Evolutionary conservation across 2,888 invertebrate genomes (phyloP).

Genomic region (Lasioglossum malachurum): DNA sequence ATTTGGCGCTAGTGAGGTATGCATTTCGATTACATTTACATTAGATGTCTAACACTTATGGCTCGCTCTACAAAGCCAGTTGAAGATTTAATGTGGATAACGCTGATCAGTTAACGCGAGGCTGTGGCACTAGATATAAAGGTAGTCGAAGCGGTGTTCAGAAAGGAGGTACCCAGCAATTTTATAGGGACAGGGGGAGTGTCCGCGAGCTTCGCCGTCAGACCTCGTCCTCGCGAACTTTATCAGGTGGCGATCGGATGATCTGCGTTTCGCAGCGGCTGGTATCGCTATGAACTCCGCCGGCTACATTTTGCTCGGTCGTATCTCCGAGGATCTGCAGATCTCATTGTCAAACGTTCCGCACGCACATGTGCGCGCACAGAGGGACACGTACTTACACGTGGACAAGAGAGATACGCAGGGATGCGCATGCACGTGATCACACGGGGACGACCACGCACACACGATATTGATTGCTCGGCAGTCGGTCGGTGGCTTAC

Average conservation of each 20-base stretch:
- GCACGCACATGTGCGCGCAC: neutral
- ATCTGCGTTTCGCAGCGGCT: neutral
- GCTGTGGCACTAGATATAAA: neutral
- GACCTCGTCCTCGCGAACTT: neutral
- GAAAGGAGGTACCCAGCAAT: neutral
- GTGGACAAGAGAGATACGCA: neutral
- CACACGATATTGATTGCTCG: conserved; percentile 61
- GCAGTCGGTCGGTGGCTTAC: conserved; percentile 68
- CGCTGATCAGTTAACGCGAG: neutral
- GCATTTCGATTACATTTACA: neutral
- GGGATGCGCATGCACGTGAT: conserved; percentile 2
- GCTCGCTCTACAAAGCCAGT: neutral
- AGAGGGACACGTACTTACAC: neutral
- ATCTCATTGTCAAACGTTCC: conserved; percentile 47
- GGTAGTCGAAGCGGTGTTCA: neutral
- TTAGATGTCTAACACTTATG: neutral
- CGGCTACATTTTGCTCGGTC: conserved; percentile 34
- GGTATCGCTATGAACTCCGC: conserved; percentile 20
- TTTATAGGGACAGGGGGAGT: neutral
- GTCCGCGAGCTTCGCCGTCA: neutral
- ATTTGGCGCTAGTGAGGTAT: neutral
- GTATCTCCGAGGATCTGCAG: conserved; percentile 46
- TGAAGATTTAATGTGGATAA: neutral
- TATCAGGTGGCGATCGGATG: neutral
- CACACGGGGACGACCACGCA: neutral